Conservation (phyloP, 2,888 invertebrate genomes). For the Eupithecia exiguata region DNA sequence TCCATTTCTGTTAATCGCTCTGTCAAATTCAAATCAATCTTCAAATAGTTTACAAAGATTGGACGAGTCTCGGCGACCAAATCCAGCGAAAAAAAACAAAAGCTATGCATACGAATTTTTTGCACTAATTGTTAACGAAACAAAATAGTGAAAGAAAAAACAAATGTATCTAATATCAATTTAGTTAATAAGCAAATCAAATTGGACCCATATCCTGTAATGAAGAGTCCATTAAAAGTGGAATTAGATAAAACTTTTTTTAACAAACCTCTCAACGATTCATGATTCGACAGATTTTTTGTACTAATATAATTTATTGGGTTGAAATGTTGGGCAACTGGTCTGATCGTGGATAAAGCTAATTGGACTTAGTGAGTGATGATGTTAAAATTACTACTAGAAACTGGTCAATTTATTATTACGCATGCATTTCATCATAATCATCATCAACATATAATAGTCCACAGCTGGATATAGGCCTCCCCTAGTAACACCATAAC, state of each 20-base stretch:
- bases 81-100: not conserved
- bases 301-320: constrained; percentile 37
- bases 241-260: constrained; percentile 31
- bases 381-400: constrained; percentile 30
- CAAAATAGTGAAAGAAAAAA: no score
- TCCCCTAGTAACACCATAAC: no score
- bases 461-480: no score
- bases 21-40: not conserved
- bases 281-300: constrained; percentile 35
- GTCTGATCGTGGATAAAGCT: constrained; percentile 36
- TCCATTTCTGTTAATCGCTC: not conserved
- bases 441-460: no score
- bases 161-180: not conserved
- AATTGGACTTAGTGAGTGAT: constrained; percentile 34
- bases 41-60: not conserved
- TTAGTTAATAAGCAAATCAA: not conserved
- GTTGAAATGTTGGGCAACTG: constrained; percentile 29
- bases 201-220: constrained; percentile 18
- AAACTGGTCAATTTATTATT: not conserved
- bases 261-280: constrained; percentile 25
- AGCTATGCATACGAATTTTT: no score
- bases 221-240: constrained; percentile 10
- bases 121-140: no score
- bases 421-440: no score
- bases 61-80: not conserved